Base-by-base conservation (phyloP, 2,888 invertebrate species). In the Cephus rjabovi region DNA sequence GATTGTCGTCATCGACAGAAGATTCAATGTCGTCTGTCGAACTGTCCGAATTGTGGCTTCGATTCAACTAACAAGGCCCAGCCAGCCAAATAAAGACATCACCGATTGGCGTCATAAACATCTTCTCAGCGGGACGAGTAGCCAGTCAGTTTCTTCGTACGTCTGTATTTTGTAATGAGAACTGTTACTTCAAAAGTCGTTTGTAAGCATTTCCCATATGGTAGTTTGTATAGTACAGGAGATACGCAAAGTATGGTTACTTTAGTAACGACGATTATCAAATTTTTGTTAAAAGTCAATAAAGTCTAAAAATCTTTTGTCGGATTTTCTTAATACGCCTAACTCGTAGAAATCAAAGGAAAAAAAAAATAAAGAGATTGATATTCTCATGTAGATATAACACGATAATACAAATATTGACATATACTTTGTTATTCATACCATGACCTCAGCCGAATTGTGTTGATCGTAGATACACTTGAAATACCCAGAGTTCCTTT, bases 21-120 rank as follows among this genome's bases (percentile, higher is more conserved):
- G 56, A 23, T 23, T 34, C 31, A 34, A 71, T 34, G 33, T 33
- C 11, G 31, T 33, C 71, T 71, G 34, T 31, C 71, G 4, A 71
- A 71, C 33, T 71, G 71, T 71, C 31, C 71, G 12, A 71, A 31
- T 71, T 15, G 31, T 31, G 74, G 74, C 74, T 74, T 74, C 74
- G 74, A 12, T 30, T 30, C 74, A 2, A 34, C 35, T 77, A 75
- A 77, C 77, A 56, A 75, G 75, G 76, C 68, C 56, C 78, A 37
- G 73, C 70, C 78, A 34, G 71, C 78, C 82, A 80, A 82, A 85
- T 84, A 84, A 84, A 85, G 84, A 83, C 79, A 81, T 83, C 78
- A 77, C 77, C 77, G 79, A 78, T 76, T 79, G 74, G 78, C 79
- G 80, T 81, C 83, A 85, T 84, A 83, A 84, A 84, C 81, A 81